Base-by-base conservation (phyloP, 2,113 vertebrate species). In the Daboia siamensis region DNA sequence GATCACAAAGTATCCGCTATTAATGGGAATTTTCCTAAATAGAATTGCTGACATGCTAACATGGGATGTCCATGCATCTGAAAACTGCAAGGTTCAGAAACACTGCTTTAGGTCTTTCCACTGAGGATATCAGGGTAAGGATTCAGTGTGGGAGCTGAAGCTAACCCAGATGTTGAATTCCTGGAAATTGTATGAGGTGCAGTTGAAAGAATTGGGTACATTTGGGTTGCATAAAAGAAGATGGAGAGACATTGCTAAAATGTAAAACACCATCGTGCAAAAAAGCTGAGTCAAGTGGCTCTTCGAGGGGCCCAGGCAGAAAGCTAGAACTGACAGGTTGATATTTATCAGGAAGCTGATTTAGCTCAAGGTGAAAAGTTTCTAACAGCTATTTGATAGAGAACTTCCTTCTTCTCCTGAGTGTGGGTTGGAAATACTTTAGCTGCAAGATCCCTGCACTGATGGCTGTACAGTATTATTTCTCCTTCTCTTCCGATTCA, bases 81-180 rank as follows among this genome's bases (percentile, higher is more conserved):
- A 51, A 87, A 51, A 51, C 21, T 48, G 24, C 29, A 5, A n/a
- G 8, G 0, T 88, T 88, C 54, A 55, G 17, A 57, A 88, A 21
- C 29, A n/a, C 93, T 48, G 4, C 94, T 88, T 87, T 39, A 44
- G 6, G 11, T 24, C 86, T 94, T 91, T 87, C 59, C 56, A 91
- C 46, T 13, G 33, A 3, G 86, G 90, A 84, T 93, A 15, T 64
- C 11, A 51, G 84, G 23, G 44, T 46, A 90, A 15, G 80, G 56
- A 88, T 52, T 33, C 20, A 89, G 11, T 1, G 0, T 23, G 24
- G 0, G 44, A 86, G 85, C 15, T 4, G 39, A 48, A 13, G 46
- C 4, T 2, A 5, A 90, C 9, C 5, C 20, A 7, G 7, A 15
- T 51, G 6, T 3, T 29, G 26, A 29, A 24, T 46, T 20, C 4